Evolutionary conservation across 2,888 invertebrate species (phyloP), one percentile per base, ranked within the genome.

Genomic region (Hypolimnas misippus): DNA sequence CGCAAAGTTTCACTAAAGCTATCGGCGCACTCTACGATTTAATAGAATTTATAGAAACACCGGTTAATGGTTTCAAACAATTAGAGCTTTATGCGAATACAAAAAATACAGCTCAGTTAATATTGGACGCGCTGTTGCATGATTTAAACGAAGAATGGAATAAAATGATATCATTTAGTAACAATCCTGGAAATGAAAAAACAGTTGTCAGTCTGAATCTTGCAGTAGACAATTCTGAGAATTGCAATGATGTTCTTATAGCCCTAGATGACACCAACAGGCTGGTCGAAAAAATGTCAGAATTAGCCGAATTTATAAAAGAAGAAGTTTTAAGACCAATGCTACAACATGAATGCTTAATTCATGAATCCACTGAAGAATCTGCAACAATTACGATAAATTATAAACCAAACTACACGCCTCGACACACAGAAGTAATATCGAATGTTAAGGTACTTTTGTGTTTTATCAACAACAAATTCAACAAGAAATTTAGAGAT

Each of bases 241-340:
- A 70, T 29, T 81, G 79, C 38, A 69, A 78, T 44, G 86, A 92
- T 68, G 74, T 93, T 19, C 67, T 91, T 50, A 81, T 83, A 69
- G 89, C 89, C n/a, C 72, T 93, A 44, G 77, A 82, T 46, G 85
- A 84, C 57, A 81, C 76, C 73, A 89, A 76, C 73, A 94, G 73
- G 75, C 87, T 76, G 71, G 73, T 70, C 21, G 79, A 81, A 29
- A 93, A 93, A 73, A 77, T 96, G 5, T 84, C 93, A 35, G 84
- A 89, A 57, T 93, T 96, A 73, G 87, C 94, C 1, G 86, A 87
- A 61, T 93, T 93, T 71, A 74, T 96, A 16, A 82, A 94, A 70
- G 87, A 93, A 33, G 81, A 93, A 65, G 79, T 96, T 21, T 84
- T 96, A 10, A 78, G 84, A 57, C 93, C 94, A 0, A 90, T 96